These are phyloP conservation scores for Lithobates sylvaticus DNA, from an alignment of 2,797 vertebrate species.

Conservation along the genomic window DNA sequence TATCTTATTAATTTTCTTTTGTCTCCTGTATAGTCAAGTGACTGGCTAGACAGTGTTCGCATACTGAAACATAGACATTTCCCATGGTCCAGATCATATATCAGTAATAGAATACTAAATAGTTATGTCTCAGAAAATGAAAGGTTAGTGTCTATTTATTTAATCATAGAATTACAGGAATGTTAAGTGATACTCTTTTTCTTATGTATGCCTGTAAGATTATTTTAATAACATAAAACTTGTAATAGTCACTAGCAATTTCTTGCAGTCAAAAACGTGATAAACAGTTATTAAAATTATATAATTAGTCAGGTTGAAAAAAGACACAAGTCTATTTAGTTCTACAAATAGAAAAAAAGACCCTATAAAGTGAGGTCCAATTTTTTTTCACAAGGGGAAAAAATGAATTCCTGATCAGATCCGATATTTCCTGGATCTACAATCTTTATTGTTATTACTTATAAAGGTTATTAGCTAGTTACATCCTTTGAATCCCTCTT, in stretches of 20 bases:
- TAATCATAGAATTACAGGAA: background rate
- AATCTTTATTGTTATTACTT: no score
- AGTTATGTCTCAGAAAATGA: background rate
- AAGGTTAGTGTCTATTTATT: background rate
- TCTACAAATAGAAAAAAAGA: no score
- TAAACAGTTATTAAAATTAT: no score
- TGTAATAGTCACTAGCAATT: background rate
- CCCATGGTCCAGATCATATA: background rate
- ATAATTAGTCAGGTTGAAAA: no score
- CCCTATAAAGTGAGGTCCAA: no score
- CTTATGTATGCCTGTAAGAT: background rate
- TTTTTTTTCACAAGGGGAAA: no score
- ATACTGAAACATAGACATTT: background rate
- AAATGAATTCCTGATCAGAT: no score
- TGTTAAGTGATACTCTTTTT: background rate
- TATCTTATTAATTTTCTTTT: background rate
- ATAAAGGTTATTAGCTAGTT: no score
- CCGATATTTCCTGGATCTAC: no score
- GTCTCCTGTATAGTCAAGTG: slow-evolving; percentile 9
- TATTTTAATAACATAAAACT: background rate
- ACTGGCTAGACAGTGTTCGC: background rate
- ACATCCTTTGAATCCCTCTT: no score
- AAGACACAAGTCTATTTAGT: no score
- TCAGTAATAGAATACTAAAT: background rate
- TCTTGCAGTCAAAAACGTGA: background rate